A percentile compares a stretch with the other conserved stretches of the same genome.
Conservation (phyloP, 2,797 vertebrate genomes). For the Dermochelys coriacea region DNA sequence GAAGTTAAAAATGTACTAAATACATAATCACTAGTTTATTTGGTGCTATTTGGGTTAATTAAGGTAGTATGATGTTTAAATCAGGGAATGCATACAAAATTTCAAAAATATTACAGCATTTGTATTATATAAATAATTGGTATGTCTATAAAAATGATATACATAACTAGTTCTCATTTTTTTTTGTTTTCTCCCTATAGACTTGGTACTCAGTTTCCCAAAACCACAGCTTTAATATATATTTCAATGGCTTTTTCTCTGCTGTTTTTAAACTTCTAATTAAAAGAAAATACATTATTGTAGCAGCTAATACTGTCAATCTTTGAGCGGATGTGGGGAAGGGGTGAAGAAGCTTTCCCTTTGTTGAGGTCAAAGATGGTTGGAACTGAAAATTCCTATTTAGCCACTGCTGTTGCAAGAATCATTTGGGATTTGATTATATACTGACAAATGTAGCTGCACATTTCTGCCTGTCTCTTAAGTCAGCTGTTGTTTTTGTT, state of each 20-base stretch:
- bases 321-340: neutral
- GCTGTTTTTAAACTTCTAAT: neutral
- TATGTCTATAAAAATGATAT: neutral
- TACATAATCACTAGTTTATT: neutral
- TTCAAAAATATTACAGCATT: neutral
- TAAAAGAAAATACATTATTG: neutral
- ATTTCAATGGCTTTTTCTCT: neutral
- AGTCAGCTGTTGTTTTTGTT: neutral
- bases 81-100: neutral
- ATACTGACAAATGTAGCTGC: neutral
- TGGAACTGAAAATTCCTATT: neutral
- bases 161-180: neutral
- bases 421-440: neutral
- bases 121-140: neutral
- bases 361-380: neutral
- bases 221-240: neutral
- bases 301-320: neutral
- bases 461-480: neutral
- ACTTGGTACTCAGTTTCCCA: neutral
- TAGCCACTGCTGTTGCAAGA: neutral
- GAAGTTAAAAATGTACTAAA: neutral
- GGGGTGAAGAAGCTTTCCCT: neutral
- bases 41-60: neutral
- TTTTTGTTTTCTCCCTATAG: neutral
- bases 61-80: neutral